These are phyloP conservation scores for Pachycephus smyrnensis DNA, from an alignment of 2,888 invertebrate species.

Conservation along the genomic window DNA sequence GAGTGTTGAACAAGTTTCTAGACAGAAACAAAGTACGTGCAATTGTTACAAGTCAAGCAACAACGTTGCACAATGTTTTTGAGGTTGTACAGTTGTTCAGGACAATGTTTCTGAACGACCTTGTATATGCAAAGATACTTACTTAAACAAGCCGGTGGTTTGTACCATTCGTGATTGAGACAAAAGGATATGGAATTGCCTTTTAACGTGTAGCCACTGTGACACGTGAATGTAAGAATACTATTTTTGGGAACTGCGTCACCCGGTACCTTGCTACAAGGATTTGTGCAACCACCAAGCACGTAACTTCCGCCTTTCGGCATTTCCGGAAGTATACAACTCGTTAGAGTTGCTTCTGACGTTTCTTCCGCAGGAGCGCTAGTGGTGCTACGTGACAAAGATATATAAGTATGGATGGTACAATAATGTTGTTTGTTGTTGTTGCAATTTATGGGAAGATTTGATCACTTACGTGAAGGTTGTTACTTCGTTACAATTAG, in stretches of 20 bases:
- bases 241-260: slow-evolving; percentile 41
- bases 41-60: background rate
- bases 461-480: background rate
- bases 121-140: slow-evolving; percentile 20
- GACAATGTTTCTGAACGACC: background rate
- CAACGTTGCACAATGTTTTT: background rate
- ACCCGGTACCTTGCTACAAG: slow-evolving; percentile 42
- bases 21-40: background rate
- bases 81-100: too few species aligned
- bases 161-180: slow-evolving; percentile 40
- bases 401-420: background rate
- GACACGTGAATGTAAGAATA: slow-evolving; percentile 48
- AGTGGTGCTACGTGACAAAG: background rate
- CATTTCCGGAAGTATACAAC: slow-evolving; percentile 41
- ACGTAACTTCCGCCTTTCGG: slow-evolving; percentile 41
- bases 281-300: slow-evolving; percentile 37
- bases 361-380: background rate
- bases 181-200: slow-evolving; percentile 43
- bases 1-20: slow-evolving; percentile 42
- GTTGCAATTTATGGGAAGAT: background rate
- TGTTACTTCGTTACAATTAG: slow-evolving; percentile 10
- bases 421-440: background rate
- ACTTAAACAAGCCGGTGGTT: slow-evolving; percentile 40
- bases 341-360: background rate
- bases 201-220: slow-evolving; percentile 43